Conservation (phyloP, 2,113 vertebrate species). For the Psammodynastes pulverulentus region DNA sequence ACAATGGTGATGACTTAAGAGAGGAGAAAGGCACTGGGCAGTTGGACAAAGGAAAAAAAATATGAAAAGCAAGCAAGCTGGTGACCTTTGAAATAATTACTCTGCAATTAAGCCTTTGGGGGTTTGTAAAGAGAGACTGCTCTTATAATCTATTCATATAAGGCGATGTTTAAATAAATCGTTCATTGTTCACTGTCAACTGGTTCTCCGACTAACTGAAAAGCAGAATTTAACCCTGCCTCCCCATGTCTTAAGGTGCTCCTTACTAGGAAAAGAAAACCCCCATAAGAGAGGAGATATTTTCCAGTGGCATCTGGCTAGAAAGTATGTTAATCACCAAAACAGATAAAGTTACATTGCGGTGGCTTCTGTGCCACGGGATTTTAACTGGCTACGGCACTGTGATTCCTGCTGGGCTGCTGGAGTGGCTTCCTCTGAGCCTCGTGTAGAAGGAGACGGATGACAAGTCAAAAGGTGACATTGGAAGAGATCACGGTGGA, state of each 20-base stretch:
- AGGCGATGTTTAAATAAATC: background rate
- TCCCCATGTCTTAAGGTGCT: background rate
- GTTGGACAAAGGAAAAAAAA: background rate
- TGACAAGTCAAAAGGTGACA: background rate
- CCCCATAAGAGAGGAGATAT: background rate
- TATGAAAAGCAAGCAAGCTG: background rate
- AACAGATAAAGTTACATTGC: background rate
- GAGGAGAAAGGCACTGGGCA: background rate
- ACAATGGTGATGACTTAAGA: background rate
- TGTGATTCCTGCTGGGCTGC: background rate
- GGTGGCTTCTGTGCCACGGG: background rate
- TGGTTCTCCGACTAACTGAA: background rate
- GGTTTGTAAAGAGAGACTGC: background rate
- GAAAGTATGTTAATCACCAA: background rate
- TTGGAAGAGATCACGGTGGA: background rate
- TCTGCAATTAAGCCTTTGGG: background rate
- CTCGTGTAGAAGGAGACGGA: background rate
- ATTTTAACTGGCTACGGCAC: too few relatives aligned
- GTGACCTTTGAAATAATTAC: background rate
- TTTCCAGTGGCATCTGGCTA: background rate
- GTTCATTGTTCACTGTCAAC: background rate
- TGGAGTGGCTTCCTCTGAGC: background rate
- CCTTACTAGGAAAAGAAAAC: background rate
- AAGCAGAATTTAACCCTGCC: background rate
- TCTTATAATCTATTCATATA: background rate